Conservation (phyloP, 1,140 invertebrate species). For the Coelopa frigida region DNA sequence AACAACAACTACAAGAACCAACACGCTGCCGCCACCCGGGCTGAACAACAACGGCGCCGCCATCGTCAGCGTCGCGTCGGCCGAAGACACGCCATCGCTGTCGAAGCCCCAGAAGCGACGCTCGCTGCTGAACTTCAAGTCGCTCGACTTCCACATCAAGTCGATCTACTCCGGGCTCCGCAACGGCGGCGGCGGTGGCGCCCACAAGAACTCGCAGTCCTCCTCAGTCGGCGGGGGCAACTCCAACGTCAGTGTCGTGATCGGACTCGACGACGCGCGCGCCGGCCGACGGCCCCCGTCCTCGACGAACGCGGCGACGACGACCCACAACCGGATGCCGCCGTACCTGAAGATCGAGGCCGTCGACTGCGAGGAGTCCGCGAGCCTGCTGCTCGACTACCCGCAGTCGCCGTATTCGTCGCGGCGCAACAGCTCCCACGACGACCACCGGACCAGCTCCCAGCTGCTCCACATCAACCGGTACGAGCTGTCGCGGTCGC, state of each 20-base stretch:
- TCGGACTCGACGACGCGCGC: background rate
- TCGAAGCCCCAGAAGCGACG: constrained; percentile 24
- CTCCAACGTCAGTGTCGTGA: constrained; percentile 10
- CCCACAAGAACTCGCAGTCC: constrained; percentile 15
- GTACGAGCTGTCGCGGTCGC: constrained; percentile 19
- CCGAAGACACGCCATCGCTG: background rate
- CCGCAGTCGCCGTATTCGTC: constrained; percentile 26
- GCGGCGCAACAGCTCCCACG: constrained; percentile 20
- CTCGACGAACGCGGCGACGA: background rate
- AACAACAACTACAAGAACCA: no score
- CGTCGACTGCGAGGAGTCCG: constrained; percentile 32
- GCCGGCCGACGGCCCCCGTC: constrained; percentile 7
- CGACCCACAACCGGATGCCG: constrained; percentile 15
- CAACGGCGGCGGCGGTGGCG: constrained; percentile 1
- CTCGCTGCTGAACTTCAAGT: constrained; percentile 40
- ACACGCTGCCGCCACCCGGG: no score
- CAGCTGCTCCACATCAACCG: constrained; percentile 20
- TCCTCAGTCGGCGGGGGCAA: constrained; percentile 11
- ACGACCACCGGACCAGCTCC: constrained; percentile 21
- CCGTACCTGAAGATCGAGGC: constrained; percentile 38
- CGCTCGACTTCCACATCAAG: constrained; percentile 40
- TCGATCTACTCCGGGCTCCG: constrained; percentile 35
- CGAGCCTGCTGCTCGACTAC: constrained; percentile 26
- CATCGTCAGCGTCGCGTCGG: background rate
- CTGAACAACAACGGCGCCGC: constrained; percentile 11